These are phyloP conservation scores for Leuciscus idus DNA, from an alignment of 2,113 vertebrate genomes.

Conservation along the genomic window DNA sequence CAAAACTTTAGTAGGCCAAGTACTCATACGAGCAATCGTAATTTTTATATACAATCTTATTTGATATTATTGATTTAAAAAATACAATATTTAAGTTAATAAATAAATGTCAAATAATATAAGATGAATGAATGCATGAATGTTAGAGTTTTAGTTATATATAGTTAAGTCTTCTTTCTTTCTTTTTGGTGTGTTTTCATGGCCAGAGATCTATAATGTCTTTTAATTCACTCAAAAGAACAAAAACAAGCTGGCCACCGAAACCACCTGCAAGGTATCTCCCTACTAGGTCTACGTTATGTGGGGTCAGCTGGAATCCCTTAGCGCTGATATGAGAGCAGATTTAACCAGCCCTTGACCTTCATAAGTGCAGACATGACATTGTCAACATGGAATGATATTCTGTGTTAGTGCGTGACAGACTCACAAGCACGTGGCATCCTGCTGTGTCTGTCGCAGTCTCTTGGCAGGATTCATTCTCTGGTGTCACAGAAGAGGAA, in stretches of 20 bases:
- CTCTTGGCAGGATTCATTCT: not conserved
- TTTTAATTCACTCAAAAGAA: not conserved
- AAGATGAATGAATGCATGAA: too few species aligned
- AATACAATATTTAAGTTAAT: too few species aligned
- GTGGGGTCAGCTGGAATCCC: slow-evolving; percentile 5
- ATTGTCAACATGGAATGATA: not conserved
- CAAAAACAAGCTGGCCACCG: not conserved
- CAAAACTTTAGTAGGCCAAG: not conserved
- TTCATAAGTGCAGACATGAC: not conserved
- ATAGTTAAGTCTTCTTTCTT: not conserved
- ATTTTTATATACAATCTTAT: too few species aligned
- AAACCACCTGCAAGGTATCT: not conserved
- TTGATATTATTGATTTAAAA: too few species aligned
- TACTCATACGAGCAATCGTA: too few species aligned
- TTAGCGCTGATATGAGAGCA: not conserved
- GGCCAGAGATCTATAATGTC: not conserved
- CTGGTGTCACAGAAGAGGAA: not conserved
- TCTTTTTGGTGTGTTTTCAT: not conserved
- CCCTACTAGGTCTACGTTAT: not conserved
- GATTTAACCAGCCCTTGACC: not conserved
- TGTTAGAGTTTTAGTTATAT: too few species aligned
- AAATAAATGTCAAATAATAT: too few species aligned
- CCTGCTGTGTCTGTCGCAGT: not conserved
- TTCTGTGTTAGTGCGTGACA: not conserved
- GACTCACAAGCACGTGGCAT: not conserved